Evolutionary conservation across 2,797 vertebrate species (phyloP), one percentile per base, ranked within the genome.

Genomic region (Lagocephalus sceleratus): DNA sequence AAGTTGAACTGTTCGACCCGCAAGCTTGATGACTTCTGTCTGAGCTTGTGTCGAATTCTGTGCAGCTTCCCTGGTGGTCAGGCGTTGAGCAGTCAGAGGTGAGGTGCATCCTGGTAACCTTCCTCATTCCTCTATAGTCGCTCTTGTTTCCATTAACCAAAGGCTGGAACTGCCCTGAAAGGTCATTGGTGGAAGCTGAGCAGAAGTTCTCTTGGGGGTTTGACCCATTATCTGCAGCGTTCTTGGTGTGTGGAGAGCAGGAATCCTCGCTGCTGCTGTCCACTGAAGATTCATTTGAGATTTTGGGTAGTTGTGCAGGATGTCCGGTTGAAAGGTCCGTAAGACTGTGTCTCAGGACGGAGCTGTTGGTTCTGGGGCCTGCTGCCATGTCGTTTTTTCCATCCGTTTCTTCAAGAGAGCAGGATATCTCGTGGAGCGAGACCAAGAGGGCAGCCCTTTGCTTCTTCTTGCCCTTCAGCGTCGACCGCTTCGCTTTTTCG

Each of bases 251-350:
- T 5, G 83, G 90, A 60, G 87, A 86, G 39, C 73, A 84, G 50
- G 87, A 92, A 56, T 91, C 88, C 19, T 92, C 86, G 63, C 90
- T 92, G 26, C 64, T 83, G 21, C 69, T 76, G 32, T 83, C 78
- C 66, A 77, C 6, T 15, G 75, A 75, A 12, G 59, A 81, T 14
- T 78, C 70, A 54, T 63, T 78, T 15, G 79, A 74, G 35, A 52
- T 87, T 22, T 76, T 83, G 26, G 70, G 74, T 20, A 50, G 75
- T 20, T 83, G 76, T 45, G 73, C 47, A 32, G 43, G 46, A 19
- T 63, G 63, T 67, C 45, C 64, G 12, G 66, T 40, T 2, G 84
- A 80, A 25, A 88, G 59, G 47, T 87, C 75, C 20, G 66, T 43
- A 21, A 79, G 74, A 61, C 82, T 86, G 29, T 73, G 63, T n/a